Evolutionary conservation across 2,113 vertebrate species (phyloP), one percentile per base, ranked within the genome.

Genomic region (Plotosus lineatus): DNA sequence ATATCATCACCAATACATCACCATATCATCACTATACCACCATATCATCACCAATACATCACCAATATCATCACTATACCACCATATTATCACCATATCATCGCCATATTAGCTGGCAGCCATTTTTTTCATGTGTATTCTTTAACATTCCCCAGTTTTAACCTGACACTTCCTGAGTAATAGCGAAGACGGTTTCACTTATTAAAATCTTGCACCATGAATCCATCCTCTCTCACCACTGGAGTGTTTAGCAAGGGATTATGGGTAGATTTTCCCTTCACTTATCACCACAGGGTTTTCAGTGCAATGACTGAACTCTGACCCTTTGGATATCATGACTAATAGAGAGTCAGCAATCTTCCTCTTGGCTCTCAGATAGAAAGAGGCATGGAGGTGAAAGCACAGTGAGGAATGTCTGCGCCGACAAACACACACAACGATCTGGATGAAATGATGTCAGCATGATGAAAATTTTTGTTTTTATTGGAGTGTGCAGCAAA

Each of bases 271-370:
- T 8, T 55, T n/a, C n/a, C 19, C 55, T 42, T 66, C 21, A 2
- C 11, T 78, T 38, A 28, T 42, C 63, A 17, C 48, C 46, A 53
- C 26, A 3, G 50, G 33, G 3, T 69, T 63, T 28, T 36, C 44
- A 33, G 69, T 23, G 21, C 48, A 17, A 68, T 6, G 5, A 31
- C 60, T 79, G 82, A 83, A 56, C 82, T 83, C 58, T 79, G 77
- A 46, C 48, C 82, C 55, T 0, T 38, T 15, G 60, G 28, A 75
- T 28, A 79, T 75, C 69, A 3, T 14, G 23, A 78, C 58, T 75
- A 75, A 83, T 74, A 56, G 5, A 75, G 78, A 83, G 76, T 83
- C 82, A 83, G 75, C 82, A 79, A 66, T 56, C 82, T 66, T 48
- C 77, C 66, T 58, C 44, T 46, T 12, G 44, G 7, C 44, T 79